These are phyloP conservation scores for Podarcis siculus DNA, from an alignment of 2,797 vertebrate species.

Conservation along the genomic window DNA sequence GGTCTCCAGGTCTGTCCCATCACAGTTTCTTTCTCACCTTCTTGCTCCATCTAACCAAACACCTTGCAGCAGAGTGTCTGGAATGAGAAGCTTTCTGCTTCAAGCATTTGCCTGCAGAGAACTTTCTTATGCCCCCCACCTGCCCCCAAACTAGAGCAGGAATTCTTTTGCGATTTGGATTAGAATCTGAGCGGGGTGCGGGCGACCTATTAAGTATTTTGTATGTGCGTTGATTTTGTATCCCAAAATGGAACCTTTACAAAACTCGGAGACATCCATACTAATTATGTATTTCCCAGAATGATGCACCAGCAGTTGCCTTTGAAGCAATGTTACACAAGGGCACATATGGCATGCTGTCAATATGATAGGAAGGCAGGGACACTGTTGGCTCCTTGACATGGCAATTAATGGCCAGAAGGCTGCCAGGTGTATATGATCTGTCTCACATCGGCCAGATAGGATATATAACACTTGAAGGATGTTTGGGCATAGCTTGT, in stretches of 20 bases:
- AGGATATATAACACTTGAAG: slow-evolving; percentile 20
- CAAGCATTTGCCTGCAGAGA: neutral
- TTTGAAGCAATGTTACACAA: neutral
- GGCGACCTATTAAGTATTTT: too few species aligned
- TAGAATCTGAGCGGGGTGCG: neutral
- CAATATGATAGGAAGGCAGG: neutral
- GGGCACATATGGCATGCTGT: neutral
- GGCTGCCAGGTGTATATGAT: neutral
- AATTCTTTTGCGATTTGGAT: too few species aligned
- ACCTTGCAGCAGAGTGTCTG: too few species aligned
- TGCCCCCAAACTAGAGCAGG: too few species aligned
- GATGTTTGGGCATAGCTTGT: slow-evolving; percentile 25
- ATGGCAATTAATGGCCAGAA: neutral
- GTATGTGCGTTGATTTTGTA: too few species aligned
- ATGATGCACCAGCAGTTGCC: neutral
- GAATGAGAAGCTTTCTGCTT: neutral
- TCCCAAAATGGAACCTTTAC: neutral
- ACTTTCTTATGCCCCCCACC: neutral
- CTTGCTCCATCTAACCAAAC: too few species aligned
- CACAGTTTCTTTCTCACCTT: too few species aligned
- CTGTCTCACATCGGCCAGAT: neutral
- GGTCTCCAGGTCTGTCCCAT: too few species aligned
- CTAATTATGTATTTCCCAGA: neutral
- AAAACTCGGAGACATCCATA: neutral
- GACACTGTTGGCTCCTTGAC: neutral